Evolutionary conservation across 2,797 vertebrate genomes (phyloP).

Genomic region (Thamnophis elegans): DNA sequence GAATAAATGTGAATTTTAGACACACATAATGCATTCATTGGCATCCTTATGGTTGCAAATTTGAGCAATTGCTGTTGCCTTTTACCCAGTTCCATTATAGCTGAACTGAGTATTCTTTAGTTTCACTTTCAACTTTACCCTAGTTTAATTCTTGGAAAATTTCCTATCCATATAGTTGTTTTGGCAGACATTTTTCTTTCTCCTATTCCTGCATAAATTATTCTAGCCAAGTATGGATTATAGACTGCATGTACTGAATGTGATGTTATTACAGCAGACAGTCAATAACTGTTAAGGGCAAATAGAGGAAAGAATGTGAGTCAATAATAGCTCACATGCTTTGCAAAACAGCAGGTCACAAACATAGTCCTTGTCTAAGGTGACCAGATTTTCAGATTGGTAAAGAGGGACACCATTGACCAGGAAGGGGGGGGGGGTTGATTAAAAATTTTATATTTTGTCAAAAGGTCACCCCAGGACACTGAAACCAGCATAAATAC

Average conservation of each 20-base stretch:
- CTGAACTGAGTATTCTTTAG: not conserved
- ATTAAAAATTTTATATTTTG: too few species aligned
- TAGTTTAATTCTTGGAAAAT: not conserved
- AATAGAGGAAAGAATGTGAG: not conserved
- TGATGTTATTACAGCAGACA: not conserved
- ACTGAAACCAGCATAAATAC: too few species aligned
- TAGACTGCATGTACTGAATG: not conserved
- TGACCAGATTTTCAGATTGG: too few species aligned
- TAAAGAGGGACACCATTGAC: too few species aligned
- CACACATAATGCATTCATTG: conserved; percentile 8
- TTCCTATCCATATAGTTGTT: not conserved
- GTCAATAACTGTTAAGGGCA: not conserved
- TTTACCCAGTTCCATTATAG: not conserved
- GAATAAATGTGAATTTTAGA: not conserved
- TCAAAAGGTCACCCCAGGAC: too few species aligned
- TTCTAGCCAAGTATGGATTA: not conserved
- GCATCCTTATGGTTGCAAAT: not conserved
- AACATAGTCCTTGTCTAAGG: not conserved
- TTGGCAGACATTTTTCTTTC: not conserved
- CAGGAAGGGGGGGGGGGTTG: too few species aligned
- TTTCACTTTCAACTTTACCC: not conserved
- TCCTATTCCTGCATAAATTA: not conserved
- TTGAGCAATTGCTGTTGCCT: not conserved
- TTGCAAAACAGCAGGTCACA: not conserved
- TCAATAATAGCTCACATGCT: too few species aligned